Base-by-base conservation (phyloP, 2,888 invertebrate genomes). In the Lasioglossum lativentre region DNA sequence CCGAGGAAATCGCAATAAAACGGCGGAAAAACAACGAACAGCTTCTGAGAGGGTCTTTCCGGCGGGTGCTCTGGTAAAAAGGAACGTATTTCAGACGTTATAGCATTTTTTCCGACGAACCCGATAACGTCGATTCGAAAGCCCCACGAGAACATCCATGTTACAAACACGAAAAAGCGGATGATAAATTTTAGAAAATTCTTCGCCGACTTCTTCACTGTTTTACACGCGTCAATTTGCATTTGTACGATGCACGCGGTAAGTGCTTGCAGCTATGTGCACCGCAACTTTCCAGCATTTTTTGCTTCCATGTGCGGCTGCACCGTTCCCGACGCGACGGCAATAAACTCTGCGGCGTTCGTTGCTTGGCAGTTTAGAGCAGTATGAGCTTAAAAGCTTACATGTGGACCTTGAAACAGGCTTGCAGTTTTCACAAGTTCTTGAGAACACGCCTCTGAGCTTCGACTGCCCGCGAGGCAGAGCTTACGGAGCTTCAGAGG, bases 1-100 rank as follows among this genome's bases (percentile, higher is more conserved):
- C 10, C 45, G 73, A 59, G 19, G 56, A 27, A 45, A 27, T 73
- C 38, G 74, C 45, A 79, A 79, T 63, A 74, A 74, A 82, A 73
- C 38, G 70, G 19, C 23, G 70, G 27, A 74, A 42, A 70, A 79
- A 74, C 45, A 78, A 45, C 38, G 47, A 27, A 30, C 77, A 34
- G 52, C 68, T 70, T 78, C n/a, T 30, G 56, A 71, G 59, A 16
- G 70, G 27, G 56, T 42, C 66, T 10, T 19, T 34, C 14, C 40
- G 52, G 23, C 30, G 73, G 52, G 16, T n/a, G 27, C 38, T 16
- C 30, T 16, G 34, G 74, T n/a, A n/a, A 30, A 10, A 14, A 12
- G 27, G 38, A 52, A 52, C 47, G 47, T 52, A 52, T 52, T 52
- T 52, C 47, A 52, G 47, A 52, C 14, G 4, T 27, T 27, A 27